Evolutionary conservation across 2,888 invertebrate genomes (phyloP).

Genomic region (Horisme vitalbata): DNA sequence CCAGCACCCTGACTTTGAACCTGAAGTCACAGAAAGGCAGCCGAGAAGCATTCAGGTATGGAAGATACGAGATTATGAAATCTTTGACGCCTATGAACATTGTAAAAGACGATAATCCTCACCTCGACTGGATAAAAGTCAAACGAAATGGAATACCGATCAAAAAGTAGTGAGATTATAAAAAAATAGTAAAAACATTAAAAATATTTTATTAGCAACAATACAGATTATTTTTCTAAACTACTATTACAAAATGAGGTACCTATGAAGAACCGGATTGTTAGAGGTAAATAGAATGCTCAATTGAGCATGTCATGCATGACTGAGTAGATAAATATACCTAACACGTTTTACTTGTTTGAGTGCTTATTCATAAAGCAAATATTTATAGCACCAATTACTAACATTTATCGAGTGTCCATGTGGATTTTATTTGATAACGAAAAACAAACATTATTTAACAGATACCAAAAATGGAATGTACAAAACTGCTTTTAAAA

Average conservation of each 20-base stretch:
- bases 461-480: constrained; percentile 3
- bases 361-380: too few species aligned
- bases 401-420: too few species aligned
- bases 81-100: constrained; percentile 31
- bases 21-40: constrained; percentile 39
- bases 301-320: too few species aligned
- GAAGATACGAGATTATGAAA: constrained; percentile 2
- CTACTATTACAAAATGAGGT: constrained; percentile 7
- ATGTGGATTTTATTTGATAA: too few species aligned
- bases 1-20: constrained; percentile 36
- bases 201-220: constrained; percentile 48
- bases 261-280: too few species aligned
- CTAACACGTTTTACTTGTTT: too few species aligned
- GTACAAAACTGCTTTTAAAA: background rate
- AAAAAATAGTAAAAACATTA: constrained; percentile 48
- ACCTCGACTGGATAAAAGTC: constrained; percentile 33
- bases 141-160: constrained; percentile 26
- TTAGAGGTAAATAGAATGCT: too few species aligned
- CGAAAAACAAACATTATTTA: constrained; percentile 7
- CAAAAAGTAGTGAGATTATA: constrained; percentile 12
- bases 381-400: too few species aligned
- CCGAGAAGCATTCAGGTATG: constrained; percentile 19
- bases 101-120: constrained; percentile 16
- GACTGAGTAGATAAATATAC: too few species aligned
- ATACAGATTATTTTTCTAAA: constrained; percentile 32